A percentile compares a stretch with the other conserved stretches of the same genome.
Evolutionary conservation across 2,888 invertebrate genomes (phyloP).

Genomic region (Chouioia cunea): DNA sequence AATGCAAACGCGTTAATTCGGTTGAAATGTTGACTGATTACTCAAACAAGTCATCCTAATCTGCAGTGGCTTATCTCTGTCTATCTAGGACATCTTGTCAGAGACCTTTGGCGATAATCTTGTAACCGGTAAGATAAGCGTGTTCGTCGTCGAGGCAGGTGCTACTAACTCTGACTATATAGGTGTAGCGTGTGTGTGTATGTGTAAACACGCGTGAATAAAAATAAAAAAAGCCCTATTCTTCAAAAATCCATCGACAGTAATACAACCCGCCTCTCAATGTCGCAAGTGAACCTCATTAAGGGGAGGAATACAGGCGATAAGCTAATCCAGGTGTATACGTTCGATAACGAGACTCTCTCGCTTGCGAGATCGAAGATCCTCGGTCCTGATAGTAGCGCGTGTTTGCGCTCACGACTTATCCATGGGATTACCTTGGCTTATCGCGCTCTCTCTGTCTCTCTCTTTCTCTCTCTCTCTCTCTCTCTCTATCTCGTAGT

Average conservation of each 20-base stretch:
- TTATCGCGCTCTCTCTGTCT: constrained; percentile 45
- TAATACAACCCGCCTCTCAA: background rate
- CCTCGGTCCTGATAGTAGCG: constrained; percentile 37
- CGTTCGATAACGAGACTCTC: constrained; percentile 49
- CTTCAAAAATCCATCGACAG: too few relatives aligned
- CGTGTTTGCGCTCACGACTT: constrained; percentile 54
- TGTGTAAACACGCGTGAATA: background rate
- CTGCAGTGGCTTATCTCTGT: too few relatives aligned
- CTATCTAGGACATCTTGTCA: too few relatives aligned
- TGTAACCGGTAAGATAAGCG: too few relatives aligned
- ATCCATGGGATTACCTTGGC: constrained; percentile 57
- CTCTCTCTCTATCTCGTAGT: background rate
- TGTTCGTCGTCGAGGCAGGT: too few relatives aligned
- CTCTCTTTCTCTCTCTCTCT: background rate
- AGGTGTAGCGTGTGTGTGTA: background rate
- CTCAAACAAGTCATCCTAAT: too few relatives aligned
- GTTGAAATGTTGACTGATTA: too few relatives aligned
- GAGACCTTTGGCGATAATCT: too few relatives aligned
- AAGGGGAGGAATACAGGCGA: constrained; percentile 48
- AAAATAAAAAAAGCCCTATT: too few relatives aligned
- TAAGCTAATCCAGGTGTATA: constrained; percentile 49
- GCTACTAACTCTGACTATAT: background rate
- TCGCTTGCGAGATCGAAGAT: constrained; percentile 42
- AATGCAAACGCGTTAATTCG: too few relatives aligned
- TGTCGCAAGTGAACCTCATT: constrained; percentile 28